Evolutionary conservation across 37 sponge, comb jelly and placozoan genomes (phyloP).

Genomic region (Haliclona indistincta): DNA sequence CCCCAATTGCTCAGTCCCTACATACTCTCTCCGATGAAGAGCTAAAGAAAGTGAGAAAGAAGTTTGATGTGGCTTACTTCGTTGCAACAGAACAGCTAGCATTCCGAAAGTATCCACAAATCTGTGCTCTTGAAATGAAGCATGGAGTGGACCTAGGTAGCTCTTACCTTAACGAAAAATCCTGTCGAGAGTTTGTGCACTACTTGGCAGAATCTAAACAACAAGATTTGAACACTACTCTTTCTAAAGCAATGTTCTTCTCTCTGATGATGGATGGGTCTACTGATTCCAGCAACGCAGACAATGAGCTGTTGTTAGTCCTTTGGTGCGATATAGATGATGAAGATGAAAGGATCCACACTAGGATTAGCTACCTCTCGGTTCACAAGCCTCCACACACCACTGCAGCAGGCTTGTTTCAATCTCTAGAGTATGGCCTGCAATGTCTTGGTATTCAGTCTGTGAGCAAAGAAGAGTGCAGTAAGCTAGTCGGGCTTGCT

Average conservation of each 20-base stretch:
- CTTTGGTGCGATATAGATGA: constrained; percentile 47
- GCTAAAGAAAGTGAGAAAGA: constrained; percentile 6
- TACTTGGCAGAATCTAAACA: constrained; percentile 35
- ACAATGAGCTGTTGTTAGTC: constrained; percentile 58
- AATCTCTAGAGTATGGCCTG: constrained; percentile 20
- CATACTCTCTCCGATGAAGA: constrained; percentile 31
- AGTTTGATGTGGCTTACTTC: constrained; percentile 34
- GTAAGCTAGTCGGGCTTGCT: constrained; percentile 49
- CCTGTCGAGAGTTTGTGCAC: constrained; percentile 25
- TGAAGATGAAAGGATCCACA: constrained; percentile 52
- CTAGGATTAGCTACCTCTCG: constrained; percentile 24
- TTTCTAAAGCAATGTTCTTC: constrained; percentile 48
- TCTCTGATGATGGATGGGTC: constrained; percentile 55
- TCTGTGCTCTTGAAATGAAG: constrained; percentile 22
- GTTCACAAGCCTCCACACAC: constrained; percentile 29
- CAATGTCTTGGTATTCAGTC: constrained; percentile 34
- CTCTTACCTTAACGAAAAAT: constrained; percentile 21
- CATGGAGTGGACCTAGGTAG: constrained; percentile 47
- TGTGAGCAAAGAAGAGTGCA: constrained; percentile 36
- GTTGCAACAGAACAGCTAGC: constrained; percentile 22
- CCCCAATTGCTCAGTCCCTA: constrained; percentile 54
- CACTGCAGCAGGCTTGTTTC: constrained; percentile 41
- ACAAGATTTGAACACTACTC: constrained; percentile 1
- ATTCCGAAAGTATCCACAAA: constrained; percentile 13
- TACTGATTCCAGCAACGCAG: constrained; percentile 49